A percentile compares a stretch with the other conserved stretches of the same genome.
These are phyloP conservation scores for Distichodus sexfasciatus DNA, from an alignment of 2,797 vertebrate genomes.

Conservation along the genomic window DNA sequence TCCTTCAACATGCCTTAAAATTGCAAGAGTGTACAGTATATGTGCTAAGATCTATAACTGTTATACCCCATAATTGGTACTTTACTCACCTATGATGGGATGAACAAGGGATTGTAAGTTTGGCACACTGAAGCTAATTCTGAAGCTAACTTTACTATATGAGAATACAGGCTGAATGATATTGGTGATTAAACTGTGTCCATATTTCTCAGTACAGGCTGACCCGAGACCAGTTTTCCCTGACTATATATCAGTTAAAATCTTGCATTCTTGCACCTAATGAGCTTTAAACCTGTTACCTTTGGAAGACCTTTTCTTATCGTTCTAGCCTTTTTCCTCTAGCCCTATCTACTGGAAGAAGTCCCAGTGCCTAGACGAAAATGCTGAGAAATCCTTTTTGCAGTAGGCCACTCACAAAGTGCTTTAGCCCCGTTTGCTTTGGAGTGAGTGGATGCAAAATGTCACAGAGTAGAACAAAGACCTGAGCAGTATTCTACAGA, in stretches of 20 bases:
- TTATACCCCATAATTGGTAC: neutral
- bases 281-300: no score
- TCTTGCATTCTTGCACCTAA: no score
- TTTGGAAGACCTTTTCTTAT: no score
- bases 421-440: neutral
- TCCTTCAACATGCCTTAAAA: neutral
- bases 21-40: neutral
- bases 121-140: neutral
- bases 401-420: neutral
- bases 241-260: no score
- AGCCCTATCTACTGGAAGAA: no score
- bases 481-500: neutral
- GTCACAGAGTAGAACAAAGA: conserved; percentile 11
- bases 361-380: neutral
- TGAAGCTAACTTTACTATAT: no score
- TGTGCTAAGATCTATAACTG: neutral
- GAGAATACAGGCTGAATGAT: no score
- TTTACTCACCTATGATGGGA: neutral
- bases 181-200: no score
- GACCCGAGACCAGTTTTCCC: neutral
- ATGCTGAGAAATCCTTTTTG: neutral
- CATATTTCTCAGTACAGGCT: neutral
- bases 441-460: neutral
- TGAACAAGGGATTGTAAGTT: neutral
- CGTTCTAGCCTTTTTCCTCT: no score